Evolutionary conservation across 1,140 invertebrate genomes (phyloP).

Genomic region (Bombyx mori): DNA sequence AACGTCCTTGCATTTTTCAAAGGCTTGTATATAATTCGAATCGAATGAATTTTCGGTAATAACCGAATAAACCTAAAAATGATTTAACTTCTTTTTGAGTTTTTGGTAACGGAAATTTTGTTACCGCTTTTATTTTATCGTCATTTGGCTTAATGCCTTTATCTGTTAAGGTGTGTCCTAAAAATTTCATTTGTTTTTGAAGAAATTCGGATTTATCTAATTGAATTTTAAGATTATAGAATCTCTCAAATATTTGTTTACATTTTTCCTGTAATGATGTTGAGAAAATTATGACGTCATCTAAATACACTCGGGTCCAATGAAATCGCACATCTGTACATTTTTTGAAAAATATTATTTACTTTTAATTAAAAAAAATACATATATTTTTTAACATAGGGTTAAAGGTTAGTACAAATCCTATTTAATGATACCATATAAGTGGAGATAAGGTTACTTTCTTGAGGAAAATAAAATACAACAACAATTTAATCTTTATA

Average conservation of each 20-base stretch:
- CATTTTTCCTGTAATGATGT: slow-evolving; percentile 26
- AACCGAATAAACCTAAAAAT: slow-evolving; percentile 3
- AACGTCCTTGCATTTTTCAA: slow-evolving; percentile 4
- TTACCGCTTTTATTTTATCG: slow-evolving; percentile 28
- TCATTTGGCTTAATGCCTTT: slow-evolving; percentile 29
- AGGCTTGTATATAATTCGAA: slow-evolving; percentile 3
- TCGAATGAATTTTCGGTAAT: slow-evolving; percentile 2
- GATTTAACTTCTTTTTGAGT: slow-evolving; percentile 31
- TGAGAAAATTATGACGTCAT: slow-evolving; percentile 21
- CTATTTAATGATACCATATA: too few relatives aligned
- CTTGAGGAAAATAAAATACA: too few relatives aligned
- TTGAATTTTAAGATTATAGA: slow-evolving; percentile 49
- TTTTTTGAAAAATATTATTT: too few relatives aligned
- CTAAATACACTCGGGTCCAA: background rate
- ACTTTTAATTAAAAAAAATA: too few relatives aligned
- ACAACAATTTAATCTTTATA: too few relatives aligned
- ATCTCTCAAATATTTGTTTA: slow-evolving; percentile 30
- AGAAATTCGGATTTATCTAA: slow-evolving; percentile 41
- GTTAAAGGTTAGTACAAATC: too few relatives aligned
- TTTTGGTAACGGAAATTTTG: slow-evolving; percentile 27
- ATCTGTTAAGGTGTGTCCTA: slow-evolving; percentile 23
- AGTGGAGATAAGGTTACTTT: too few relatives aligned
- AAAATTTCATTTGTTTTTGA: slow-evolving; percentile 14
- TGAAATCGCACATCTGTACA: too few relatives aligned
- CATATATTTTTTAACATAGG: too few relatives aligned